A percentile compares a stretch with the other conserved stretches of the same genome.
Evolutionary conservation across 2,797 vertebrate genomes (phyloP).

Genomic region (Caiman crocodilus): DNA sequence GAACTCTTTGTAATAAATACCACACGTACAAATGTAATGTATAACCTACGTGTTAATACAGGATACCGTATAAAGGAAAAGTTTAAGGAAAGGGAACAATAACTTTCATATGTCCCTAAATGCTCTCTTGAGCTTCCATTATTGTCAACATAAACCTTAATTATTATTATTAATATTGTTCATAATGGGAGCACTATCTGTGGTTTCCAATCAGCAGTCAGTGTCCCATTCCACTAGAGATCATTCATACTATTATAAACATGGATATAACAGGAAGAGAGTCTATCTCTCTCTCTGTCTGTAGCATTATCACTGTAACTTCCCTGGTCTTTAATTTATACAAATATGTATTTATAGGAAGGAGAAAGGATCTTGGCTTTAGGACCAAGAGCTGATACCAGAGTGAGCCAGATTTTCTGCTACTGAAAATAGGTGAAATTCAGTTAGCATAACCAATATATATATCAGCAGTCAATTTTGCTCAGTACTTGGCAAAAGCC

Average conservation of each 20-base stretch:
- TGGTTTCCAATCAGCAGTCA: background rate
- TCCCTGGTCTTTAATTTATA: background rate
- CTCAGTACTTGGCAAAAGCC: background rate
- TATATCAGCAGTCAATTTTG: background rate
- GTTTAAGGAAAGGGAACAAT: no score
- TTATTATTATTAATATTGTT: background rate
- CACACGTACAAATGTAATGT: background rate
- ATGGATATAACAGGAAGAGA: no score
- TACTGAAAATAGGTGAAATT: background rate
- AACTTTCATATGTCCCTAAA: no score
- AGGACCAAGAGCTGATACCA: background rate
- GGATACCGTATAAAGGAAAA: background rate
- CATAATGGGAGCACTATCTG: background rate
- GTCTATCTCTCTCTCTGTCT: no score
- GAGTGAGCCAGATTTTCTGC: background rate
- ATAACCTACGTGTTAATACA: background rate
- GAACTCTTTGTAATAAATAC: background rate
- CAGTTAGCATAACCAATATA: background rate
- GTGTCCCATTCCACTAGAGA: background rate
- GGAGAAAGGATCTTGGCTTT: background rate
- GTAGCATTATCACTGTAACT: background rate
- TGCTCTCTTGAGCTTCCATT: background rate
- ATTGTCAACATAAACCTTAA: background rate
- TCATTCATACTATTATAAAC: no score
- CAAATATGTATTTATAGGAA: background rate